phyloP scores from a whole-genome alignment of 2,888 invertebrate species.

The Arrhopalites spinosus region DNA sequence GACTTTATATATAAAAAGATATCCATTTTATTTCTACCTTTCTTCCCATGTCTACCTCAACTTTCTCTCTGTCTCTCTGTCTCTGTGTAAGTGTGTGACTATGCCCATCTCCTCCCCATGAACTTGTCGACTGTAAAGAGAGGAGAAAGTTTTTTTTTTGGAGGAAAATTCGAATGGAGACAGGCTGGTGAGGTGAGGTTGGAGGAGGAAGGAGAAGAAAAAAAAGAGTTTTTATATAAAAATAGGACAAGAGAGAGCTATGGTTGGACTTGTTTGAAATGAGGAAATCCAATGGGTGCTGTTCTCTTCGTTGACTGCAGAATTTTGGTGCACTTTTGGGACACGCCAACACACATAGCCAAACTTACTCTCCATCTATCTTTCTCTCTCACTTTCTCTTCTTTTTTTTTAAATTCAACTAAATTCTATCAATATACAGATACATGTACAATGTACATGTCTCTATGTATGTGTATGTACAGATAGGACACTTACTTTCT shows the following conservation, averaged over 20 bases:
- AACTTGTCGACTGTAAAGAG: neutral
- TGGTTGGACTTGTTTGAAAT: conserved; percentile 3
- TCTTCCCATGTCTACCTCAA: neutral
- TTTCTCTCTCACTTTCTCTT: neutral
- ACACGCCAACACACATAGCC: neutral
- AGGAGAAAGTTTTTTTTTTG: neutral
- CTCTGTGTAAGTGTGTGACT: too few relatives aligned
- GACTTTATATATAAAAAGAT: neutral
- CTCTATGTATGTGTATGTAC: too few relatives aligned
- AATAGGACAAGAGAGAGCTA: neutral
- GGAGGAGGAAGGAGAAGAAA: neutral
- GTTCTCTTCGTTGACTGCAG: conserved; percentile 22
- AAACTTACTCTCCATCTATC: neutral
- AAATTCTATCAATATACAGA: conserved; percentile 11
- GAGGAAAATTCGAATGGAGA: neutral
- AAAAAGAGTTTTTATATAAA: neutral
- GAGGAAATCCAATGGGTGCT: conserved; percentile 32
- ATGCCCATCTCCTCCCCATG: too few relatives aligned
- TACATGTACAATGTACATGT: too few relatives aligned
- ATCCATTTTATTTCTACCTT: neutral
- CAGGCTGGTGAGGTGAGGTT: neutral
- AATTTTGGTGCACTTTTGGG: conserved; percentile 33
- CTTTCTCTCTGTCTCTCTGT: neutral
- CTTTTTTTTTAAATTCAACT: conserved; percentile 6
- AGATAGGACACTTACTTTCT: too few relatives aligned